Evolutionary conservation across 1,140 invertebrate species (phyloP).

Genomic region (Lucilia cuprina): DNA sequence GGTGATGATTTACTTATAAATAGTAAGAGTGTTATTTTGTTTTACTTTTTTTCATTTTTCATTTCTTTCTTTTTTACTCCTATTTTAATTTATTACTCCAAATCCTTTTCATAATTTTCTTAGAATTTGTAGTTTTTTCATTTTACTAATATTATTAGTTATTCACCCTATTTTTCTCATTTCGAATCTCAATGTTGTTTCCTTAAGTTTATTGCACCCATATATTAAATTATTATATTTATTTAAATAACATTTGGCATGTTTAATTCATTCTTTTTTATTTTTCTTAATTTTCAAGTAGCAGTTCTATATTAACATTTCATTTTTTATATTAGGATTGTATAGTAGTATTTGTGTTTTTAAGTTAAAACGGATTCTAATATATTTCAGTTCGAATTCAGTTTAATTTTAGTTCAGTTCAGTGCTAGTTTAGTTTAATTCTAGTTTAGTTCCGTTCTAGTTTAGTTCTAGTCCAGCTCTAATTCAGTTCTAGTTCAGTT

Average conservation of each 20-base stretch:
- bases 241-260: not conserved
- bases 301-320: too few relatives aligned
- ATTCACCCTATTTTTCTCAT: not conserved
- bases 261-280: not conserved
- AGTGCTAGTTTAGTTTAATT: too few relatives aligned
- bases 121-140: not conserved
- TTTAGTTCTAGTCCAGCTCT: too few relatives aligned
- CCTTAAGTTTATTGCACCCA: not conserved
- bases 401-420: too few relatives aligned
- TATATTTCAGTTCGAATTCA: too few relatives aligned
- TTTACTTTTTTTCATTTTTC: constrained; percentile 30
- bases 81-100: not conserved
- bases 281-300: not conserved
- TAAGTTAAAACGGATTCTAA: too few relatives aligned
- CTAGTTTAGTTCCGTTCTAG: too few relatives aligned
- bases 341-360: too few relatives aligned
- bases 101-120: constrained; percentile 12
- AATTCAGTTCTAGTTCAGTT: too few relatives aligned
- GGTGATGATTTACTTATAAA: constrained; percentile 72
- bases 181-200: constrained; percentile 6
- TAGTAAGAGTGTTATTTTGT: constrained; percentile 62
- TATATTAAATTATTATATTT: not conserved
- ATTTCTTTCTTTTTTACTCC: constrained; percentile 14
- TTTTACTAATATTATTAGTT: not conserved
- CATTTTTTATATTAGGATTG: too few relatives aligned